phyloP scores from a whole-genome alignment of 92 coral and sea anemone species.

The Phenganax subtilis region DNA sequence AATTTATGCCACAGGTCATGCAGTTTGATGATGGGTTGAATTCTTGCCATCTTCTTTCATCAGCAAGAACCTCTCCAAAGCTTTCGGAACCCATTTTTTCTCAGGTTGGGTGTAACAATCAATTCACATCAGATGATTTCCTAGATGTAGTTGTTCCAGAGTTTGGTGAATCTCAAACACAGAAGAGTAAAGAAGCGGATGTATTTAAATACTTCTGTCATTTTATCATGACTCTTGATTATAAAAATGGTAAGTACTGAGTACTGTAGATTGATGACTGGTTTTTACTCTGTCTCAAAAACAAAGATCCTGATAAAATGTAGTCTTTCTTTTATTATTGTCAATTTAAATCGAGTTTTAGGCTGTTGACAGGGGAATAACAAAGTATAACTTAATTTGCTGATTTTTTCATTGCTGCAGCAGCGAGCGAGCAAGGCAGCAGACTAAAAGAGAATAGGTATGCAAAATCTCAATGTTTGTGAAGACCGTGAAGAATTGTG shows the following conservation, averaged over 20 bases:
- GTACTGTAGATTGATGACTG: neutral
- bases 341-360: neutral
- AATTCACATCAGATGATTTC: conserved; percentile 35
- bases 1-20: neutral
- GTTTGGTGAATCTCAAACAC: conserved; percentile 37
- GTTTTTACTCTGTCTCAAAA: neutral
- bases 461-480: no score
- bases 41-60: neutral
- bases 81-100: conserved; percentile 45
- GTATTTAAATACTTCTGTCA: neutral
- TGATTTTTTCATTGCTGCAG: no score
- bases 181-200: neutral
- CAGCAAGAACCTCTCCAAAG: conserved; percentile 31
- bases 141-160: conserved; percentile 21
- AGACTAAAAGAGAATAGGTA: no score
- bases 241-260: neutral
- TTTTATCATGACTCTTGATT: neutral
- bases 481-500: no score
- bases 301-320: neutral
- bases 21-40: neutral
- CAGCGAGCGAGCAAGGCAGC: no score
- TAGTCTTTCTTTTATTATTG: neutral
- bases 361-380: neutral
- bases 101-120: conserved; percentile 19
- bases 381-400: neutral